These are phyloP conservation scores for Chironomus riparius DNA, from an alignment of 2,888 invertebrate genomes.

Conservation along the genomic window DNA sequence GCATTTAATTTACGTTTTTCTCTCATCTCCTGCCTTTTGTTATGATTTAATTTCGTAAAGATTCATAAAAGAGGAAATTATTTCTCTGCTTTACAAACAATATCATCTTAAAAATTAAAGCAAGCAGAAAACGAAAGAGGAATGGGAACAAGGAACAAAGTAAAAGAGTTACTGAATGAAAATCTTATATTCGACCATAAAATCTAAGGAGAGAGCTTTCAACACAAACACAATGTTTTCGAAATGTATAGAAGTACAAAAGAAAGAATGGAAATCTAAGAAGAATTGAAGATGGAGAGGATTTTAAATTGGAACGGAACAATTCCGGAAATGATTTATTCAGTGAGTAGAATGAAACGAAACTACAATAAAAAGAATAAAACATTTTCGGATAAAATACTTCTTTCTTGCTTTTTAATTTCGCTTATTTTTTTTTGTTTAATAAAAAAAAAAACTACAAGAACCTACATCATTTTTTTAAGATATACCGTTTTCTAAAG, in stretches of 20 bases:
- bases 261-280: not conserved
- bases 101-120: not conserved
- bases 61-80: not conserved
- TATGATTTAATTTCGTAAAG: not conserved
- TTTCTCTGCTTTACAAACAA: not conserved
- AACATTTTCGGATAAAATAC: too few species aligned
- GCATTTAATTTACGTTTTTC: not conserved
- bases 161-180: too few species aligned
- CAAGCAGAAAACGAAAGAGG: too few species aligned
- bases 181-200: too few species aligned
- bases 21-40: not conserved
- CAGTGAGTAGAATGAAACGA: not conserved
- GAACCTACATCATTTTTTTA: too few species aligned
- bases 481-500: too few species aligned
- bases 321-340: not conserved
- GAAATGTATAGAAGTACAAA: not conserved
- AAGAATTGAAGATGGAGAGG: not conserved
- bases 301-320: not conserved
- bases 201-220: too few species aligned
- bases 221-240: too few species aligned
- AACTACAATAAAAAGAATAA: too few species aligned
- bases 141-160: too few species aligned
- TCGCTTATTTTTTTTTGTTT: too few species aligned
- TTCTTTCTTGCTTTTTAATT: not conserved
- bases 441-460: too few species aligned